Conservation (phyloP, 2,113 vertebrate genomes). For the Protomyctophum bolini region DNA sequence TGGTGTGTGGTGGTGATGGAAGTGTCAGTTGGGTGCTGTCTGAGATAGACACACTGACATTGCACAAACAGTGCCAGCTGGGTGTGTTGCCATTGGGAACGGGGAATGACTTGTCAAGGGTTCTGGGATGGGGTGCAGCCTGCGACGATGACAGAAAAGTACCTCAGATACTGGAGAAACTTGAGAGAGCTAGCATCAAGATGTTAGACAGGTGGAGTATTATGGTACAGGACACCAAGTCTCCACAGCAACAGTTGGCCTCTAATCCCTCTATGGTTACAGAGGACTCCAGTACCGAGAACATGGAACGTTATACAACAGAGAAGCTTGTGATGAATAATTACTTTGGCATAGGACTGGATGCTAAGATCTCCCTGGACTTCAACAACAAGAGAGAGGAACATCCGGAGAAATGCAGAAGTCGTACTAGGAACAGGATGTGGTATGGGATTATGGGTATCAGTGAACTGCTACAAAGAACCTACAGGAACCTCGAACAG, state of each 20-base stretch:
- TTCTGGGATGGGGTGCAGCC: conserved; percentile 95
- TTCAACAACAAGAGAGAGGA: too few species aligned
- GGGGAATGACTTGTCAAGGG: conserved; percentile 93
- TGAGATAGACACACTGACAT: conserved; percentile 92
- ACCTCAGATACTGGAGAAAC: conserved; percentile 95
- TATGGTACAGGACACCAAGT: conserved; percentile 97
- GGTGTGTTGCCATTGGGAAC: conserved; percentile 95
- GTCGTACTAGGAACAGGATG: too few species aligned
- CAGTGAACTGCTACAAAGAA: too few species aligned
- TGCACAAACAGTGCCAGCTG: conserved; percentile 98
- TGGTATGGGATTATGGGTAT: too few species aligned
- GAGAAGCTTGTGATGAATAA: too few species aligned
- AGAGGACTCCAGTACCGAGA: conserved; percentile 88
- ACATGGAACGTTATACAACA: too few species aligned
- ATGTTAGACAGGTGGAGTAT: conserved; percentile 99
- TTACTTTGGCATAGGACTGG: too few species aligned
- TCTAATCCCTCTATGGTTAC: conserved; percentile 74
- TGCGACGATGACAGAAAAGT: conserved; percentile 95
- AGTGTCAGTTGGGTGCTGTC: conserved; percentile 98
- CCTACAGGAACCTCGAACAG: too few species aligned
- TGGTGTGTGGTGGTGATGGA: conserved; percentile 96
- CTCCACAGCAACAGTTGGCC: conserved; percentile 85
- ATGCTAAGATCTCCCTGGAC: too few species aligned
- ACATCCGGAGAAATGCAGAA: too few species aligned
- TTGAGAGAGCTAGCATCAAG: conserved; percentile 97